A percentile compares a stretch with the other conserved stretches of the same genome.
Conservation (phyloP, 2,797 vertebrate genomes). For the Crypturellus tataupa region DNA sequence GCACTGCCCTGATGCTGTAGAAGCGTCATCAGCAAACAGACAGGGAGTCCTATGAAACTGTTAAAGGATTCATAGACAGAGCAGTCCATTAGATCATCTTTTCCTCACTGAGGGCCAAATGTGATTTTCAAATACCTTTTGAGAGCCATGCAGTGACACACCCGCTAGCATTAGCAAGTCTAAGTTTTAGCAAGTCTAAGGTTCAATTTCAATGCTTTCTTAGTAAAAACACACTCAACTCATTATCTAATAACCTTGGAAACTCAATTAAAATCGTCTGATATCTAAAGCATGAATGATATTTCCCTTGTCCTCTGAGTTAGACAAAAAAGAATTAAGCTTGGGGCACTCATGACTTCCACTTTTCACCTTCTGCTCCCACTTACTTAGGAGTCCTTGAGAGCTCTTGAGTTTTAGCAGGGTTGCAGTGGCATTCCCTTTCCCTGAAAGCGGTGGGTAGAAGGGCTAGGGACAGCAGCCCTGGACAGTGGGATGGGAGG, state of each 20-base stretch:
- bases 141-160: neutral
- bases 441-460: neutral
- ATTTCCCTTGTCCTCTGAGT: neutral
- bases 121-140: slow-evolving; percentile 4
- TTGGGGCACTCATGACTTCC: neutral
- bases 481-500: neutral
- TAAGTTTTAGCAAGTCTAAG: neutral
- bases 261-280: neutral
- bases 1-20: neutral
- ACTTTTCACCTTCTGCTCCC: neutral
- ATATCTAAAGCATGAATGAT: neutral
- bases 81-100: slow-evolving; percentile 45
- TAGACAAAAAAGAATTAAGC: neutral
- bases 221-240: neutral
- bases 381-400: neutral
- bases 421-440: neutral
- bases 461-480: neutral
- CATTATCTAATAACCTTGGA: neutral
- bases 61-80: neutral
- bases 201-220: neutral
- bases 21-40: neutral
- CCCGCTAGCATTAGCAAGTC: neutral
- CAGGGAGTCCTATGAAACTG: neutral
- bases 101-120: slow-evolving; percentile 33
- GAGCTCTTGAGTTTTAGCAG: neutral